Base-by-base conservation (phyloP, 2,888 invertebrate species). In the Dynastes grantii region DNA sequence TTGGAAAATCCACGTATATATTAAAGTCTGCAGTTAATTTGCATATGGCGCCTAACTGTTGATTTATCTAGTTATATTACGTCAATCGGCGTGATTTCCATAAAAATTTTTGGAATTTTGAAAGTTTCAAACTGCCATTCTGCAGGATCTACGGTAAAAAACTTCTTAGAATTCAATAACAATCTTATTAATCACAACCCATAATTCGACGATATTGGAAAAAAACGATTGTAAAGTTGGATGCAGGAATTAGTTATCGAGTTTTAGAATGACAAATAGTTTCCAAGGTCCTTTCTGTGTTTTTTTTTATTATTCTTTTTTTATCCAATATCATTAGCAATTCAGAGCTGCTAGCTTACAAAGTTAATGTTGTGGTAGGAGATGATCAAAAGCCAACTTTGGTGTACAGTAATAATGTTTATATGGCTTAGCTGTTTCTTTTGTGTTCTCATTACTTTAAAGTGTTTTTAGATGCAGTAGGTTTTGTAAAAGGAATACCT, bases 11-110 rank as follows among this genome's bases (percentile, higher is more conserved):
- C 73, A 37, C 27, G 40, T 73, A 73, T n/a, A 58, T 40, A 22
- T 73, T 58, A 73, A 58, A 58, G 40, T 73, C 58, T 73, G 58
- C 58, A 75, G 45, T 40, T 61, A 27, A 75, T 75, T 75, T 75
- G 73, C 73, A 75, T 75, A 75, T 75, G 73, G 73, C 73, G 73
- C 73, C 73, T 75, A 75, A 75, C 73, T 75, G 61, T 75, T 75
- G 73, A 75, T 61, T 75, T 75, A 75, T 75, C 45, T 75, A 61
- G 63, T 29, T 61, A 75, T 75, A 45, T 61, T 22, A 49, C 73
- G 73, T 75, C 73, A 75, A 61, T 63, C 73, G 71, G 1, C 6
- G 16, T n/a, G 55, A 75, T 75, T 75, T n/a, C 40, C 73, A 75
- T 75, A 75, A 75, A 40, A 61, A 75, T 75, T 75, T 75, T 45